A percentile compares a stretch with the other conserved stretches of the same genome.
Evolutionary conservation across 2,797 vertebrate species (phyloP).

Genomic region (Aselliscus stoliczkanus): DNA sequence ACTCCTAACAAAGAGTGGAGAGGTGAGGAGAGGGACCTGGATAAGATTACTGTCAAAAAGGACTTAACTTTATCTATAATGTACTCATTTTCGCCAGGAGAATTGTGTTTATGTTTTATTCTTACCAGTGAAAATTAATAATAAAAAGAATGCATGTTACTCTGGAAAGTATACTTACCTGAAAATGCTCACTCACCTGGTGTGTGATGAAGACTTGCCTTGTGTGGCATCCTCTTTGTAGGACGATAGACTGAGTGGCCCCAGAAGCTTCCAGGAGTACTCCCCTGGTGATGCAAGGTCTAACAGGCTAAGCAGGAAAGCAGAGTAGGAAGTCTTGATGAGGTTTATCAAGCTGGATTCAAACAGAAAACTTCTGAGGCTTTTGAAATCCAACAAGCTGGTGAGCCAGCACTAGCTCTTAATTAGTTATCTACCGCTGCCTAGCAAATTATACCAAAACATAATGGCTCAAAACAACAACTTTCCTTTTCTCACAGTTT

Average conservation of each 20-base stretch:
- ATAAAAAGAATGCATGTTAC: conserved; percentile 6
- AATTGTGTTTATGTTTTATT: conserved; percentile 10
- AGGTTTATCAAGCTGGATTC: conserved; percentile 25
- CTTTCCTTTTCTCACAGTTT: not conserved
- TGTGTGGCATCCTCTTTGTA: not conserved
- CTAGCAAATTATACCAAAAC: not conserved
- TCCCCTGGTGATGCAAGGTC: not conserved
- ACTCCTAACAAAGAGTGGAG: conserved; percentile 6
- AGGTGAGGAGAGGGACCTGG: not conserved
- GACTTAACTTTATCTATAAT: conserved; percentile 27
- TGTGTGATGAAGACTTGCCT: not conserved
- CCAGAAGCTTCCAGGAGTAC: conserved; percentile 13
- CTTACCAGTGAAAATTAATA: conserved; percentile 37
- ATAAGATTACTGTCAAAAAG: not conserved
- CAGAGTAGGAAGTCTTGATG: not conserved
- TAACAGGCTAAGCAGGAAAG: not conserved
- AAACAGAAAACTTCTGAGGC: conserved; percentile 18
- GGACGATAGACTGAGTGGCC: not conserved
- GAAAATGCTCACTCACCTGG: not conserved
- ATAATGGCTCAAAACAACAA: not conserved
- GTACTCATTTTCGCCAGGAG: conserved; percentile 10
- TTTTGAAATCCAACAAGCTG: conserved; percentile 34
- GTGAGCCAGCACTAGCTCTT: not conserved
- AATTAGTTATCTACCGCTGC: not conserved
- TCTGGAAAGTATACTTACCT: not conserved